Evolutionary conservation across 2,113 vertebrate genomes (phyloP).

Genomic region (Boleophthalmus pectinirostris): DNA sequence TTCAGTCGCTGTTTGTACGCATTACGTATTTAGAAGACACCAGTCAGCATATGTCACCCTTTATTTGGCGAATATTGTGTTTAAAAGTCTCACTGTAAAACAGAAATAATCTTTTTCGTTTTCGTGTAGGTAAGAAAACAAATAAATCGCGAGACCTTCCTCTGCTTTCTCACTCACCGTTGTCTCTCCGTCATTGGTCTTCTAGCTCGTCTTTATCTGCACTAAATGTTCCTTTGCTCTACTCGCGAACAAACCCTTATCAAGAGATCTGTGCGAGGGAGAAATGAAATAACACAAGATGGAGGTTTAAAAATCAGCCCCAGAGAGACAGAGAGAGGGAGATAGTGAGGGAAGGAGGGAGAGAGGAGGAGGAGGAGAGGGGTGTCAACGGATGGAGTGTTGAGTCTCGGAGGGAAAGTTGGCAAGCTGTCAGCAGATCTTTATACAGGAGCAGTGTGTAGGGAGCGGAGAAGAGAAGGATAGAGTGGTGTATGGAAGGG

Average conservation of each 20-base stretch:
- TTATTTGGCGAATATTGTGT: too few relatives aligned
- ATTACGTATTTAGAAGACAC: too few relatives aligned
- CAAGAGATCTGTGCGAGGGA: conserved; percentile 24
- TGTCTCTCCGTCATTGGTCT: conserved; percentile 25
- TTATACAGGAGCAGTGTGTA: conserved; percentile 26
- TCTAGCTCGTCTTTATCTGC: conserved; percentile 48
- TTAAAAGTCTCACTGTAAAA: too few relatives aligned
- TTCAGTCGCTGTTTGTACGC: too few relatives aligned
- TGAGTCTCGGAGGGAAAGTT: conserved; percentile 66
- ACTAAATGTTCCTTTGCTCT: conserved; percentile 58
- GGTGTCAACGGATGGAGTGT: conserved; percentile 29
- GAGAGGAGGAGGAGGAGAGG: not conserved
- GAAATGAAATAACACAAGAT: conserved; percentile 24
- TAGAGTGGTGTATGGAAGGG: conserved; percentile 18
- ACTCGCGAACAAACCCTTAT: conserved; percentile 33
- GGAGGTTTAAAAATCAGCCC: conserved; percentile 18
- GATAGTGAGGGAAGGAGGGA: not conserved
- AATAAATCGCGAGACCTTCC: conserved; percentile 9
- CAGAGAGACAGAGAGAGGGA: conserved; percentile 14
- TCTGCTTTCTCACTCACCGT: conserved; percentile 34
- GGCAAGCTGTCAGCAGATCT: conserved; percentile 71
- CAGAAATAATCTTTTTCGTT: too few relatives aligned
- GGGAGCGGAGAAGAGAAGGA: conserved; percentile 1
- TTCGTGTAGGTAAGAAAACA: not conserved
- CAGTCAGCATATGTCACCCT: too few relatives aligned